A percentile compares a stretch with the other conserved stretches of the same genome.
phyloP scores from a whole-genome alignment of 2,113 vertebrate genomes.

The Pseudopodoces humilis region DNA sequence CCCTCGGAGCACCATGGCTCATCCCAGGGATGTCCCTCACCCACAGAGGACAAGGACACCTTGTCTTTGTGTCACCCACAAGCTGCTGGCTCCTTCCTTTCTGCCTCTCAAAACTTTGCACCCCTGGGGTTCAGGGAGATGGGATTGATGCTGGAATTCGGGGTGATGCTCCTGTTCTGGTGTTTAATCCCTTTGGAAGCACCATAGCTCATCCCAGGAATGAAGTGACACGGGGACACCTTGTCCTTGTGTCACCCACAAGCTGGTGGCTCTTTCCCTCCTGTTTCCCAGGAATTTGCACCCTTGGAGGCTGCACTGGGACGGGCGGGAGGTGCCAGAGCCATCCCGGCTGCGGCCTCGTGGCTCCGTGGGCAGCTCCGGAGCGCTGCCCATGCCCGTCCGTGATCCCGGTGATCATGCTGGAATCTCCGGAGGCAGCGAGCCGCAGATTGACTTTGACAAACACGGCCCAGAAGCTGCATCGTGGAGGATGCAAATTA shows the following conservation, averaged over 20 bases:
- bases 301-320: rapidly evolving
- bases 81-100: background rate
- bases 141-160: background rate
- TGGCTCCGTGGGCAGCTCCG: rapidly evolving
- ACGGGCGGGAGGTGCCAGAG: rapidly evolving
- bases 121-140: no score
- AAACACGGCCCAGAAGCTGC: background rate
- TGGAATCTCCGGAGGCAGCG: background rate
- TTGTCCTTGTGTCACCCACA: background rate
- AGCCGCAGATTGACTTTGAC: constrained; percentile 27
- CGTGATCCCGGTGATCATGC: rapidly evolving
- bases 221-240: background rate
- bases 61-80: background rate
- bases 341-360: background rate
- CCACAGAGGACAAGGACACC: no score
- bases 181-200: rapidly evolving
- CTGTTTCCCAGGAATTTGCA: rapidly evolving
- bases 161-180: background rate
- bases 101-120: rapidly evolving
- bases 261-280: background rate
- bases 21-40: background rate
- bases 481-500: constrained; percentile 14
- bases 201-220: rapidly evolving
- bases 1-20: rapidly evolving
- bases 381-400: rapidly evolving